phyloP scores from a whole-genome alignment of 2,888 invertebrate genomes.

The Melieria omissa region DNA sequence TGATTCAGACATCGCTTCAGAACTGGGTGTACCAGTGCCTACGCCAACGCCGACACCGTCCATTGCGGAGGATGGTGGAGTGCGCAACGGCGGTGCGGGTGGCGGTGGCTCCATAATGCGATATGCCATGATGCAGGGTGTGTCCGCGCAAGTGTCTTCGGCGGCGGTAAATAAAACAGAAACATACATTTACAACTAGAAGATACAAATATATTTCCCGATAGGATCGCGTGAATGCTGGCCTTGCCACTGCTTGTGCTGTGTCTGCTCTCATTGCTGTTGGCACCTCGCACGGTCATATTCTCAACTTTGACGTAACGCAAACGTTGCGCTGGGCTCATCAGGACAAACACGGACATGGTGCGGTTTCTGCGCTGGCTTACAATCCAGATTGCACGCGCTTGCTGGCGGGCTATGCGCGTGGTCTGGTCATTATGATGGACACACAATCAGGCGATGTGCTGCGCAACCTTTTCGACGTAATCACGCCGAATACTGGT shows the following conservation, averaged over 20 bases:
- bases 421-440: slow-evolving; percentile 91
- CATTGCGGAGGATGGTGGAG: slow-evolving; percentile 57
- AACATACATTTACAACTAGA: background rate
- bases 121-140: slow-evolving; percentile 85
- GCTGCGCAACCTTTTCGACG: slow-evolving; percentile 79
- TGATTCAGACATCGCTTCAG: slow-evolving; percentile 71
- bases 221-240: slow-evolving; percentile 89
- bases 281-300: slow-evolving; percentile 93
- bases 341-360: slow-evolving; percentile 73
- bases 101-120: slow-evolving; percentile 76
- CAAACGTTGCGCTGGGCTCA: slow-evolving; percentile 93
- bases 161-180: slow-evolving; percentile 74
- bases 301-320: slow-evolving; percentile 85
- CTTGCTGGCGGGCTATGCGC: slow-evolving; percentile 79
- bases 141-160: slow-evolving; percentile 88
- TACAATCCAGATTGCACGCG: slow-evolving; percentile 90
- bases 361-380: slow-evolving; percentile 83
- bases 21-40: slow-evolving; percentile 58
- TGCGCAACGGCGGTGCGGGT: slow-evolving; percentile 67
- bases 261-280: slow-evolving; percentile 85
- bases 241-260: slow-evolving; percentile 86
- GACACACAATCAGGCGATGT: slow-evolving; percentile 85
- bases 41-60: slow-evolving; percentile 67
- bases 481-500: slow-evolving; percentile 85
- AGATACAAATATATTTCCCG: slow-evolving; percentile 47